Base-by-base conservation (phyloP, 2,888 invertebrate genomes). In the Ctenicera cuprea region DNA sequence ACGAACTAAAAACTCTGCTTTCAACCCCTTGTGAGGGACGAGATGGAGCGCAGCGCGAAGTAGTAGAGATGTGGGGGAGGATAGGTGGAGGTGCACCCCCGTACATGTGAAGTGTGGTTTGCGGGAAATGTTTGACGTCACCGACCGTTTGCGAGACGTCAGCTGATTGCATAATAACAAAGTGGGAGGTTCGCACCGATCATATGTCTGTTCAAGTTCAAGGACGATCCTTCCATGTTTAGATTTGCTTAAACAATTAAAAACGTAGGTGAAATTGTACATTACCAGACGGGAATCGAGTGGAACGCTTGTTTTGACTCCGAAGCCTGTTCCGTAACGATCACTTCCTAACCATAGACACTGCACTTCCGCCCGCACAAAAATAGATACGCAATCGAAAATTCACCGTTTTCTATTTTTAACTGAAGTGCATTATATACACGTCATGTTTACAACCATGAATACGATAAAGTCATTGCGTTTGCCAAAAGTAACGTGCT, bases 141-240 rank as follows among this genome's bases (percentile, higher is more conserved):
- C 84, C 82, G 76, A 76, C 76, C 76, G 83, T 83, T 59, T 83
- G 82, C 82, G 83, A 85, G 84, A 85, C 84, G 85, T 85, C 86
- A 86, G 86, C 86, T 85, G 86, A 86, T 85, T 86, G 85, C 84
- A 86, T 85, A 86, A 85, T 85, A 84, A 84, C 83, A 85, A 85
- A 85, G 84, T 85, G 84, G 83, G 84, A 83, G 83, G 84, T 80
- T 82, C 79, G 82, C 81, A 79, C 80, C 83, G 83, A 85, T 83
- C 82, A 81, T 82, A 82, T 84, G 83, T 83, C 80, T 81, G 80
- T 82, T 79, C 85, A 85, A 85, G 85, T 85, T 85, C 85, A 85
- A 85, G 85, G 85, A 80, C 85, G 80, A 79, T 79, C 80, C 81
- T 83, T 83, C 82, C 82, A 84, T 84, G 83, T 80, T 77, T 76